Evolutionary conservation across 2,113 vertebrate genomes (phyloP).

Genomic region (Tragelaphus buxtoni): DNA sequence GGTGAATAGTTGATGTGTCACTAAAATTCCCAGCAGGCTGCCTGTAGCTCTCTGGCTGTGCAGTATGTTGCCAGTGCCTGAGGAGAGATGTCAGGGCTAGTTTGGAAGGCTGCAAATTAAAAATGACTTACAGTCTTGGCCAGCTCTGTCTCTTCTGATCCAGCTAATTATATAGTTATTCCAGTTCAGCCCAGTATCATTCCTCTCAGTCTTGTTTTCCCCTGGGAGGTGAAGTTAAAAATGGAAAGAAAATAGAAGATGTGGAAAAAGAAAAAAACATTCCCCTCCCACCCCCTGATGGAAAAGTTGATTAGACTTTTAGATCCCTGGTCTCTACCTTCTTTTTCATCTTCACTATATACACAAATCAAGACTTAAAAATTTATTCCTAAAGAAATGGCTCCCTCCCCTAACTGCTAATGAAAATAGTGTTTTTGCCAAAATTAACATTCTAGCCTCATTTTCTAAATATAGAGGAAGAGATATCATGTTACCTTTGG

Average conservation of each 20-base stretch:
- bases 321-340: not conserved
- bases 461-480: not conserved
- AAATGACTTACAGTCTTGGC: not conserved
- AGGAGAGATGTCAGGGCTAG: conserved; percentile 19
- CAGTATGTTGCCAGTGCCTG: not conserved
- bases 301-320: not conserved
- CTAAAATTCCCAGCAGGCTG: conserved; percentile 47
- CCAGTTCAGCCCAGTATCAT: not conserved
- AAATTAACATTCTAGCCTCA: not conserved
- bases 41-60: not conserved
- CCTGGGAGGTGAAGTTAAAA: not conserved
- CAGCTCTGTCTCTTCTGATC: not conserved
- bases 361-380: not conserved
- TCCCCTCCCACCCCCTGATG: not conserved
- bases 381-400: not conserved
- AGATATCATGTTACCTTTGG: not conserved
- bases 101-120: conserved; percentile 12
- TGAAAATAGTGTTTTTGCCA: conserved; percentile 15
- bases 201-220: not conserved
- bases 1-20: conserved; percentile 32
- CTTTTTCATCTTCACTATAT: not conserved
- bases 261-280: not conserved
- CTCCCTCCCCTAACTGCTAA: not conserved
- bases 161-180: not conserved
- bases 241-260: not conserved